These are phyloP conservation scores for Falcaria lacertinaria DNA, from an alignment of 2,888 invertebrate species.

Conservation along the genomic window DNA sequence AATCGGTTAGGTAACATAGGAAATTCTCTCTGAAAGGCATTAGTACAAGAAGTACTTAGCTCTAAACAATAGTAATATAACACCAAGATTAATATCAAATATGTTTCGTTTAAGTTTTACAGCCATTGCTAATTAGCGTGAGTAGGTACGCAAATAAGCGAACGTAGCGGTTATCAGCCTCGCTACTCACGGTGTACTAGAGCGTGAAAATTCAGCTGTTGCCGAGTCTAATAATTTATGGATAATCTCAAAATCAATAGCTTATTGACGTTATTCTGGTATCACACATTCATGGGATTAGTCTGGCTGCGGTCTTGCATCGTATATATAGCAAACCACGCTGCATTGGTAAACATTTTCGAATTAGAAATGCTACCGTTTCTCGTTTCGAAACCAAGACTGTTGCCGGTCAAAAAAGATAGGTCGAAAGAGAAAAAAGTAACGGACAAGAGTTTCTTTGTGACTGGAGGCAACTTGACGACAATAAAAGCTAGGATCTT, in stretches of 20 bases:
- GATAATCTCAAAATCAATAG: conserved; percentile 34
- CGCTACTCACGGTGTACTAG: conserved; percentile 33
- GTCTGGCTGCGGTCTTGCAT: background rate
- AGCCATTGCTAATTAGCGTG: background rate
- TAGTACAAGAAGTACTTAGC: no score
- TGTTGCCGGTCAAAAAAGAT: conserved; percentile 46
- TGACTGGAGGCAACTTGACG: conserved; percentile 43
- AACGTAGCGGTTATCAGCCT: conserved; percentile 5
- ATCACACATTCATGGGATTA: conserved; percentile 6
- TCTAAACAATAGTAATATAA: no score
- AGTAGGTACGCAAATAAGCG: background rate
- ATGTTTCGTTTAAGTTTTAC: conserved; percentile 11
- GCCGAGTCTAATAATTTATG: conserved; percentile 10
- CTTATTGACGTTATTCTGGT: conserved; percentile 18
- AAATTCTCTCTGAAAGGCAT: no score
- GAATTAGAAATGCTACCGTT: conserved; percentile 55
- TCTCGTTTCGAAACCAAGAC: conserved; percentile 60
- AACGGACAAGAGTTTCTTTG: conserved; percentile 42
- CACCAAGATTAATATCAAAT: no score
- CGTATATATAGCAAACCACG: background rate
- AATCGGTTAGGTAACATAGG: no score
- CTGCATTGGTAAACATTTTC: background rate
- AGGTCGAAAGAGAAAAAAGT: conserved; percentile 30
- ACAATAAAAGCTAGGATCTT: conserved; percentile 35
- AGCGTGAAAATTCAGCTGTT: conserved; percentile 23